Evolutionary conservation across 1,140 invertebrate species (phyloP).

Genomic region (Drosophila tsacasi): DNA sequence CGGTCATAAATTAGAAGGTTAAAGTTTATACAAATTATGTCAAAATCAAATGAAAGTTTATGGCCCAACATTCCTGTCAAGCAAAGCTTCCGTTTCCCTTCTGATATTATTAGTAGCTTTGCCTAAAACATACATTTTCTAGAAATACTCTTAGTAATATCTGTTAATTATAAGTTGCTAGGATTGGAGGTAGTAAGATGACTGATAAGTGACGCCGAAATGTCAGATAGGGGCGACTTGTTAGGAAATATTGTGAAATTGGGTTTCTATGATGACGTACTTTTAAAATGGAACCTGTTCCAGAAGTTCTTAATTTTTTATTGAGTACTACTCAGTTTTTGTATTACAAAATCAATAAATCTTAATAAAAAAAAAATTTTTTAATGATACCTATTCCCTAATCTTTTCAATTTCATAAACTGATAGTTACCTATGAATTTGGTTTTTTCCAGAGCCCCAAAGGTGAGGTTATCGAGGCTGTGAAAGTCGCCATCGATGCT

Average conservation of each 20-base stretch:
- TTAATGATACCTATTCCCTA: background rate
- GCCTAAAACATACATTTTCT: background rate
- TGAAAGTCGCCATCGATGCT: slow-evolving; percentile 90
- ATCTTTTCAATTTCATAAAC: slow-evolving; percentile 19
- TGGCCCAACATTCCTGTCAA: too few species aligned
- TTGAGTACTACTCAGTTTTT: background rate
- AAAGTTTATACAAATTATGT: slow-evolving; percentile 30
- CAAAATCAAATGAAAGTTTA: slow-evolving; percentile 8
- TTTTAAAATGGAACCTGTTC: background rate
- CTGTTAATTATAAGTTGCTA: background rate
- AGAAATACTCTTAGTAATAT: slow-evolving; percentile 9
- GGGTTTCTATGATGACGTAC: slow-evolving; percentile 2
- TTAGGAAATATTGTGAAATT: slow-evolving; percentile 43
- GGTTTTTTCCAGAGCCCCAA: slow-evolving; percentile 88
- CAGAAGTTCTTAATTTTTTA: slow-evolving; percentile 14
- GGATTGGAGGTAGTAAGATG: background rate
- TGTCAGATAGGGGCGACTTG: slow-evolving; percentile 8
- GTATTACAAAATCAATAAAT: background rate
- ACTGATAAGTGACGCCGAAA: slow-evolving; percentile 39
- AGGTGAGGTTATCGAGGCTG: slow-evolving; percentile 90
- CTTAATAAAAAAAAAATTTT: background rate
- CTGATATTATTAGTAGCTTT: background rate
- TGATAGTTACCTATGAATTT: background rate
- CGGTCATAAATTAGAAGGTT: slow-evolving; percentile 24
- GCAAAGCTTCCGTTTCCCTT: background rate